Evolutionary conservation across 2,113 vertebrate species (phyloP).

Genomic region (Rhadina sibilatrix): DNA sequence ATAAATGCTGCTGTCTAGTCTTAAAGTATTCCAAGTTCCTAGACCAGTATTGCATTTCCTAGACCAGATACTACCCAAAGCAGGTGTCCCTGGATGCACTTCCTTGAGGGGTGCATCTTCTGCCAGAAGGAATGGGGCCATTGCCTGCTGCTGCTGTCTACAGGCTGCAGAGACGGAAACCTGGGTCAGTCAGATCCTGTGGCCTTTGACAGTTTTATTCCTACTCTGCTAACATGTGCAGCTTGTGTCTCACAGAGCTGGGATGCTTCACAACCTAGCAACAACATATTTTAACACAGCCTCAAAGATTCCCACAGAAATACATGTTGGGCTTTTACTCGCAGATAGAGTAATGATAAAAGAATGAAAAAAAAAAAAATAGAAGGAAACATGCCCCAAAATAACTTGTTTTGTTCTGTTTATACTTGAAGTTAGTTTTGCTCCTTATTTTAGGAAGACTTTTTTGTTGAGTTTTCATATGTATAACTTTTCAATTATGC

Average conservation of each 20-base stretch:
- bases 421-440: not conserved
- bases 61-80: not conserved
- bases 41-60: not conserved
- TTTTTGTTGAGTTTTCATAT: not conserved
- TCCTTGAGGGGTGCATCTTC: not conserved
- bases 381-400: not conserved
- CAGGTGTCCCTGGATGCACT: not conserved
- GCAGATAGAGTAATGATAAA: not conserved
- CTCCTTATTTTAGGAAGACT: not conserved
- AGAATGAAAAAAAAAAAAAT: not conserved
- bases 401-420: not conserved
- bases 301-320: not conserved
- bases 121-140: not conserved
- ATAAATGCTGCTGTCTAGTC: not conserved
- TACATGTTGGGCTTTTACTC: not conserved
- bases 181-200: fast-evolving
- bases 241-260: not conserved
- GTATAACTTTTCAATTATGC: not conserved
- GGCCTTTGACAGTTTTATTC: not conserved
- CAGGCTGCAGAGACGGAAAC: not conserved
- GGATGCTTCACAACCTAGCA: not conserved
- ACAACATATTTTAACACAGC: not conserved
- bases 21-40: not conserved
- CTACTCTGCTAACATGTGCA: fast-evolving
- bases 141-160: not conserved